Evolutionary conservation across 2,888 invertebrate genomes (phyloP).

Genomic region (Cosmia trapezina): DNA sequence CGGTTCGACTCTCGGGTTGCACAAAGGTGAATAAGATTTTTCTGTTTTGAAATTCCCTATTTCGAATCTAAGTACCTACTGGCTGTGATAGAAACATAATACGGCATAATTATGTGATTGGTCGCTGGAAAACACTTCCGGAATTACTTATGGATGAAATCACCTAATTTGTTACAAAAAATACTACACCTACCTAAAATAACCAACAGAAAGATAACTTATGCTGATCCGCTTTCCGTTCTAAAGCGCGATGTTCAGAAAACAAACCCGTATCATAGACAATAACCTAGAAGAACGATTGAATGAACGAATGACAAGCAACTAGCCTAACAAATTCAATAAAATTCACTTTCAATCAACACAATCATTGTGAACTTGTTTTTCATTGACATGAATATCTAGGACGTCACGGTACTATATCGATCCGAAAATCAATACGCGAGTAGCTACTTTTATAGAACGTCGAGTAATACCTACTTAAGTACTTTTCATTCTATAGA

Average conservation of each 20-base stretch:
- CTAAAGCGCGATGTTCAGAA: conserved; percentile 7
- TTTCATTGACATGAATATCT: conserved; percentile 37
- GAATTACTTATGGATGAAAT: no score
- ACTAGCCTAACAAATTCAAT: conserved; percentile 13
- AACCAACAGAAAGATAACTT: neutral
- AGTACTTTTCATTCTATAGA: neutral
- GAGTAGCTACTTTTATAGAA: conserved; percentile 17
- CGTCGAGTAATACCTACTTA: neutral
- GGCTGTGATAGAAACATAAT: no score
- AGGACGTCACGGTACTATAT: conserved; percentile 46
- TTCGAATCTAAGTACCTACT: neutral
- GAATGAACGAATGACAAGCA: conserved; percentile 31
- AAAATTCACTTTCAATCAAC: conserved; percentile 38
- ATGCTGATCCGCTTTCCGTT: neutral
- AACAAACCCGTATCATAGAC: conserved; percentile 42
- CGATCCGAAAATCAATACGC: conserved; percentile 56
- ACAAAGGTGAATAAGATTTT: neutral
- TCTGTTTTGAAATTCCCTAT: neutral
- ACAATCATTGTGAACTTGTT: conserved; percentile 37
- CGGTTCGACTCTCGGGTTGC: conserved; percentile 2
- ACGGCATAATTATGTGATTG: neutral
- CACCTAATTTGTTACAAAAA: neutral
- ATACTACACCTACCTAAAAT: neutral
- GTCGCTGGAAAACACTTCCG: neutral
- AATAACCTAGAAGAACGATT: conserved; percentile 28